Conservation (phyloP, 2,113 vertebrate genomes). For the Lagopus leucura region DNA sequence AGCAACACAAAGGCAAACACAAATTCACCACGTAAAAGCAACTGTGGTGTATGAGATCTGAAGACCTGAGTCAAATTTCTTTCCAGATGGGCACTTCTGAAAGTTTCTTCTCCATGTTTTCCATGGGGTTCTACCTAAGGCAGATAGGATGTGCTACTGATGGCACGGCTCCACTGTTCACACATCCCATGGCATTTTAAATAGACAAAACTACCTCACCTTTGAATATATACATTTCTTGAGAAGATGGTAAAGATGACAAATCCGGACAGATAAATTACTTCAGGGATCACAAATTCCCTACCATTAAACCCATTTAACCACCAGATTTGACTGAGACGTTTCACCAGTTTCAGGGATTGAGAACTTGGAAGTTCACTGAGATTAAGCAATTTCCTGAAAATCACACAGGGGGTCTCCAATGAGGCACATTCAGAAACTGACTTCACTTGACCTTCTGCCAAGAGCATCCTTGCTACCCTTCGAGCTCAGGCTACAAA, state of each 20-base stretch:
- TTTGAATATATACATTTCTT: background rate
- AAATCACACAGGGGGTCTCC: background rate
- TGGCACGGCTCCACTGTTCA: background rate
- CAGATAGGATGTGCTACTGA: accelerated
- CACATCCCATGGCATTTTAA: background rate
- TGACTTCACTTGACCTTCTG: background rate
- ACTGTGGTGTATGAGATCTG: background rate
- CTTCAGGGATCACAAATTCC: background rate
- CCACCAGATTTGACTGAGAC: background rate
- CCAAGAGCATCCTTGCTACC: background rate
- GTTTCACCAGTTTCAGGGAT: background rate
- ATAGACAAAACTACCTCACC: background rate
- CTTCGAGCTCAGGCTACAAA: background rate
- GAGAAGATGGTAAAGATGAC: background rate
- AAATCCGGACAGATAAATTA: background rate
- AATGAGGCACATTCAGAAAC: background rate
- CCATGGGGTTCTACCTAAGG: background rate
- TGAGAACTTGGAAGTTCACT: background rate
- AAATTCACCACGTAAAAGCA: background rate
- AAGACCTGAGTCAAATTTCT: background rate
- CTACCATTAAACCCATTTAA: background rate
- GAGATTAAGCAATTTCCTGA: background rate
- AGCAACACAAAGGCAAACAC: background rate
- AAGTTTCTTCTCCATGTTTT: background rate
- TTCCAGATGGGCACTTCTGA: background rate